phyloP scores from a whole-genome alignment of 2,888 invertebrate species.

The Rotaria socialis region DNA sequence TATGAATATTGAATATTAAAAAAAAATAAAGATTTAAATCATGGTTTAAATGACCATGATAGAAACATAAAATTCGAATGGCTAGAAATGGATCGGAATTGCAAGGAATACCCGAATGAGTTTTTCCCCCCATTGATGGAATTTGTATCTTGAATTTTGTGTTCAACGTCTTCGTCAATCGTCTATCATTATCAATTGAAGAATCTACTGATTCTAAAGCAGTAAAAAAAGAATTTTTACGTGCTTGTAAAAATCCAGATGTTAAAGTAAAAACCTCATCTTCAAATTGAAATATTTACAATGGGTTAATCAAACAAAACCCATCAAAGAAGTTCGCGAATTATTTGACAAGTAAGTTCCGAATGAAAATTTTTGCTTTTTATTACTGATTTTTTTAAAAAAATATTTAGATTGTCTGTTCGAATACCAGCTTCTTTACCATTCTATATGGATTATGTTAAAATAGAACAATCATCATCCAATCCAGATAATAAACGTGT shows the following conservation, averaged over 20 bases:
- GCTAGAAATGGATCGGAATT: too few species aligned
- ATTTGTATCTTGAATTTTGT: constrained; percentile 31
- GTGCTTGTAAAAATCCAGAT: neutral
- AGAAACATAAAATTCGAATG: neutral
- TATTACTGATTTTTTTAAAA: neutral
- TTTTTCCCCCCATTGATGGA: neutral
- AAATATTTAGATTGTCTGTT: neutral
- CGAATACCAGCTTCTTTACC: neutral
- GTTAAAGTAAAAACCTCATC: neutral
- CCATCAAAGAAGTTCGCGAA: constrained; percentile 33
- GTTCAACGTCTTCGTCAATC: neutral
- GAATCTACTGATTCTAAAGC: neutral
- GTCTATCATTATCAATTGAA: neutral
- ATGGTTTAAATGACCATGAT: too few species aligned
- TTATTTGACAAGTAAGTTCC: constrained; percentile 19
- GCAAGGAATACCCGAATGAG: too few species aligned
- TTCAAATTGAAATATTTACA: neutral
- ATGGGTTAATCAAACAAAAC: constrained; percentile 38
- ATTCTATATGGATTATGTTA: constrained; percentile 40
- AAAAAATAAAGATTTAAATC: too few species aligned
- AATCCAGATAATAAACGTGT: constrained; percentile 28
- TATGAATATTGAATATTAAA: too few species aligned
- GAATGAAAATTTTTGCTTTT: neutral
- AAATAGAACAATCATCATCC: constrained; percentile 38
- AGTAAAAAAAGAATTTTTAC: constrained; percentile 20